Conservation (phyloP, 2,113 vertebrate genomes). For the Cyprichromis sp. region DNA sequence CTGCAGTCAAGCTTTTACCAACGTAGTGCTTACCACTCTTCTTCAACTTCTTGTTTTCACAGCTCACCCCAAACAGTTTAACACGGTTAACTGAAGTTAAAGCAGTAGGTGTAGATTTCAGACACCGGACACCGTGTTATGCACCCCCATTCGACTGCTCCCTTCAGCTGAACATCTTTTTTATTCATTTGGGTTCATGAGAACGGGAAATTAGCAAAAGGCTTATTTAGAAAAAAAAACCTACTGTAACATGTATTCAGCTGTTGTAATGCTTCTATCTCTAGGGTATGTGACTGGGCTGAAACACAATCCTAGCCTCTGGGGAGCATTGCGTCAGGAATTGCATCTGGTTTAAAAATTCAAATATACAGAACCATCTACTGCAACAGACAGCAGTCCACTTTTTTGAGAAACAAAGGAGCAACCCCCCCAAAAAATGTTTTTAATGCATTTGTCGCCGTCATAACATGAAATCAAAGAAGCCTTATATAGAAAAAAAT, state of each 20-base stretch:
- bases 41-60: neutral
- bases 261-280: neutral
- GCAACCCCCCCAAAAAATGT: neutral
- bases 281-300: neutral
- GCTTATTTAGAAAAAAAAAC: neutral
- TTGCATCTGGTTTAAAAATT: neutral
- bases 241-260: neutral
- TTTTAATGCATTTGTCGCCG: rapidly evolving
- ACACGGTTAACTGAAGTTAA: neutral
- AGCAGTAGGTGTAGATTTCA: neutral
- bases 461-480: neutral
- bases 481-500: neutral
- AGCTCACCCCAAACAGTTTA: neutral
- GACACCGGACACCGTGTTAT: neutral
- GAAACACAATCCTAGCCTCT: neutral
- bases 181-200: neutral
- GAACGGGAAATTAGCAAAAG: neutral
- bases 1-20: neutral
- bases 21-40: neutral
- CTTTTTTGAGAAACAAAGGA: neutral
- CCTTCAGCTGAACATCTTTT: neutral
- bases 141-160: neutral
- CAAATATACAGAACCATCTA: neutral
- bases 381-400: neutral
- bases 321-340: neutral